phyloP scores from a whole-genome alignment of 2,797 vertebrate species.

The Carcharodon carcharias region DNA sequence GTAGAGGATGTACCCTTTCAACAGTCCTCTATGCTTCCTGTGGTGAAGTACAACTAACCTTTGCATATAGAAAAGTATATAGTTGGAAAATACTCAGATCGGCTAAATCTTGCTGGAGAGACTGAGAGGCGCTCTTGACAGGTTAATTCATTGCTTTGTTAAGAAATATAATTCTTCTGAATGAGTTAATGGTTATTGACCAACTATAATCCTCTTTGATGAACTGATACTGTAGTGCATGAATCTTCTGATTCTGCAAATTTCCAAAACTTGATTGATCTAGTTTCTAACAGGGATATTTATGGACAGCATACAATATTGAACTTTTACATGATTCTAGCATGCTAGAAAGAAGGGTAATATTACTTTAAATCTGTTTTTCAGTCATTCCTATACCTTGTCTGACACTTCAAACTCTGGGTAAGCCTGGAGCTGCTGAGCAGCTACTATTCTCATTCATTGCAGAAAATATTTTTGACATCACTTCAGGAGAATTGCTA shows the following conservation, averaged over 20 bases:
- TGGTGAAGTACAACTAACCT: background rate
- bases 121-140: background rate
- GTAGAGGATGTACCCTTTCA: background rate
- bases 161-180: background rate
- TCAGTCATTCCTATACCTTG: background rate
- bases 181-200: background rate
- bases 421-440: background rate
- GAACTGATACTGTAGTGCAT: background rate
- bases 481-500: background rate
- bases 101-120: background rate
- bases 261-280: background rate
- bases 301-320: background rate
- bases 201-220: background rate
- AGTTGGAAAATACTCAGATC: background rate
- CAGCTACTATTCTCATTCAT: background rate
- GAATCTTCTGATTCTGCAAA: background rate
- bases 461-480: background rate
- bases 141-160: background rate
- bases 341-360: background rate
- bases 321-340: background rate
- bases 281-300: background rate
- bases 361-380: background rate
- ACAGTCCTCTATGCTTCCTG: background rate
- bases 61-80: background rate
- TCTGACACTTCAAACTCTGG: background rate